Base-by-base conservation (phyloP, 2,888 invertebrate species). In the Ariolimax columbianus region DNA sequence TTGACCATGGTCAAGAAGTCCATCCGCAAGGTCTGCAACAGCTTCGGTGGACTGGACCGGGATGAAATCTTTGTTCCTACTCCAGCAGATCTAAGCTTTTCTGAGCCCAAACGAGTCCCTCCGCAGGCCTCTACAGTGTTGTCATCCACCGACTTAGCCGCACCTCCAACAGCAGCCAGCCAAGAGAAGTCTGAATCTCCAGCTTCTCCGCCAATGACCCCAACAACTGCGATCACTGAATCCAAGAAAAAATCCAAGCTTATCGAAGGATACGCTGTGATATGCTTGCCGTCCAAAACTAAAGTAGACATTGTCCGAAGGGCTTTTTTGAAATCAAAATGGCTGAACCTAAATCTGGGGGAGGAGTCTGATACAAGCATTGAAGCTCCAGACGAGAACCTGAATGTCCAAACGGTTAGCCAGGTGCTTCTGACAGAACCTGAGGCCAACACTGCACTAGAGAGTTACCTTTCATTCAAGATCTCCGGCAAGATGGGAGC, bases 1-100 rank as follows among this genome's bases (percentile, higher is more conserved):
- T 88, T 88, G 14, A 89, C 89, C 1, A 87, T 87, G 33, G 91
- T 93, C 6, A 90, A 89, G 73, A 88, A 88, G 47, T 90, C 92
- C 51, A 87, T 94, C 68, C 77, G 88, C 30, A 91, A 90, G 75
- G 91, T 91, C 0, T 91, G 93, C 82, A 90, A 89, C 66, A 87
- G 91, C 7, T 86, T 89, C 83, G 93, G 93, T n/a, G 93, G 93
- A 11, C 84, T 93, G 1, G 91, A 92, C 47, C 89, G 90, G 79
- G 91, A 92, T 84, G 92, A 92, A 81, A 89, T 94, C 47, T 94
- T 91, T 83, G 84, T 93, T 23, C 93, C 93, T n/a, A 87, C 85
- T n/a, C 88, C 86, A 55, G 79, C 63, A 70, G 83, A 82, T 77
- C 51, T 83, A 36, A 40, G n/a, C 26, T 78, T n/a, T 75, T 82